Evolutionary conservation across 2,113 vertebrate genomes (phyloP), one percentile per base, ranked within the genome.

Genomic region (Pygoscelis antarcticus): DNA sequence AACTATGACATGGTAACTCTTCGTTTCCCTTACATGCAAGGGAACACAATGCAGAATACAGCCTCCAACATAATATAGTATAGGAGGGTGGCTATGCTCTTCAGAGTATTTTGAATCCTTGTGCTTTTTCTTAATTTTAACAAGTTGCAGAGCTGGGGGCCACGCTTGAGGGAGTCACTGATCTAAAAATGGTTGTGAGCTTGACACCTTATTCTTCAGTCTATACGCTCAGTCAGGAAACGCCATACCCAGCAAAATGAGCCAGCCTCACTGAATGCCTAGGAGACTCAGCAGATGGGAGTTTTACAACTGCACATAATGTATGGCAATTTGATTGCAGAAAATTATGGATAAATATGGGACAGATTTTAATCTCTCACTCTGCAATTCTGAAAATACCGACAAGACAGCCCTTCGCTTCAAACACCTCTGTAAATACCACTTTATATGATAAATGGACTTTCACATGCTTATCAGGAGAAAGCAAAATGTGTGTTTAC

Each of bases 401-500:
- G 2, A 66, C 81, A 72, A 72, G 42, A 64, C 62, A 66, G 25
- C 40, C 52, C 54, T 94, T 87, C 38, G 70, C 72, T 87, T 89
- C 51, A 72, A 64, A 52, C 60, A 64, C 74, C 52, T 94, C 81
- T 86, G 91, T 86, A 95, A 85, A 90, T 78, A 90, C 23, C 23
- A 69, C 66, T 97, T 96, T 83, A 36, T 90, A 77, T 95, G 83
- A 66, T 92, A 92, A 93, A 55, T 74, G 72, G 84, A 85, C 42
- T 84, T 96, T 76, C 29, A 13, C 6, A 6, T 30, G 18, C 52
- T 92, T 77, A 89, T 75, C 42, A 52, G 40, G 58, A 86, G 70
- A 87, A 87, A 87, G 68, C 19, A 93, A 94, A 91, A 79, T 92
- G 34, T 83, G 16, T 97, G 23, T 92, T 96, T 97, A 60, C 83